These are phyloP conservation scores for Spheniscus humboldti DNA, from an alignment of 2,797 vertebrate species.

Conservation along the genomic window DNA sequence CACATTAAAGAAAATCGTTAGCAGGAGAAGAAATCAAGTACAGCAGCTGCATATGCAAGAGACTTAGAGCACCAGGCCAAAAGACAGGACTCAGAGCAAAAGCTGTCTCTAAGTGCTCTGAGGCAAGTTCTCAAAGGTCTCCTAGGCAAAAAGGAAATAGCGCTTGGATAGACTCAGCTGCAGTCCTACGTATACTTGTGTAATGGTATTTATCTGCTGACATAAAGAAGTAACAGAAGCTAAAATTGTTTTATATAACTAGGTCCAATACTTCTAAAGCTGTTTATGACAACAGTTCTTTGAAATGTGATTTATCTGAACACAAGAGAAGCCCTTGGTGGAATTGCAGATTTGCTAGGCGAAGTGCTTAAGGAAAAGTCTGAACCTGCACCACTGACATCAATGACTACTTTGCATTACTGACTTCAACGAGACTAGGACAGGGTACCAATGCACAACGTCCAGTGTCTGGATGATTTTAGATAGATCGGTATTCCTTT, in stretches of 20 bases:
- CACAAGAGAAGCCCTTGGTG: not conserved
- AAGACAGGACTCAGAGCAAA: conserved; percentile 59
- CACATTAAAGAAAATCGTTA: conserved; percentile 83
- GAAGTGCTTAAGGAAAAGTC: not conserved
- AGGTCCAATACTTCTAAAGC: not conserved
- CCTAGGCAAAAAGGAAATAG: not conserved
- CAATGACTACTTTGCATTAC: not conserved
- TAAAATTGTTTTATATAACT: not conserved
- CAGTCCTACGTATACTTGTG: not conserved
- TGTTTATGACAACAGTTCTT: not conserved
- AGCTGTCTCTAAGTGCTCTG: conserved; percentile 35
- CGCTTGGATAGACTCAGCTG: not conserved
- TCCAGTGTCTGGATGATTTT: not conserved
- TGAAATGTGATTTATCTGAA: not conserved
- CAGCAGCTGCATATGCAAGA: conserved; percentile 72
- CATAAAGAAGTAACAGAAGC: conserved; percentile 31
- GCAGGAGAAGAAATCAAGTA: conserved; percentile 82
- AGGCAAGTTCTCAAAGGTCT: not conserved
- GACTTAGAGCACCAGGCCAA: conserved; percentile 51
- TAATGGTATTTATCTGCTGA: conserved; percentile 29
- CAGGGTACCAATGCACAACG: not conserved
- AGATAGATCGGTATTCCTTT: not conserved
- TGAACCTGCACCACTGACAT: not conserved
- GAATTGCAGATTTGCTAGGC: not conserved
- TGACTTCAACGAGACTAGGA: not conserved